These are phyloP conservation scores for Ptilorrhoa leucosticta DNA, from an alignment of 2,113 vertebrate genomes.

Conservation along the genomic window DNA sequence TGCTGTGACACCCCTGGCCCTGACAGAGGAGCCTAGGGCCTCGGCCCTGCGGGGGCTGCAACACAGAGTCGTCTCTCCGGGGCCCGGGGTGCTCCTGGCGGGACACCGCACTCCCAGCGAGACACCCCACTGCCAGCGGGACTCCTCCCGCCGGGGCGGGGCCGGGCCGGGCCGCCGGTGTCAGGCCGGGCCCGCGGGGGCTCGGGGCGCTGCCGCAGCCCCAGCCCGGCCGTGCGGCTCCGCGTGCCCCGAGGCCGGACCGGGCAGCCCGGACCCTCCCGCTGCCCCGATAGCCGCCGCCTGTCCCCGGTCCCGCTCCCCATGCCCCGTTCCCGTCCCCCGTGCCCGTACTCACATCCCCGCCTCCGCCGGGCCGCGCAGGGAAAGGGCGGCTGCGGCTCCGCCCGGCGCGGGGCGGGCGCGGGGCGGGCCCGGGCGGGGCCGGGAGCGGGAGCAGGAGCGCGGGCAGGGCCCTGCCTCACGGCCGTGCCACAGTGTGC, in stretches of 20 bases:
- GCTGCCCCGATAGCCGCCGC: no score
- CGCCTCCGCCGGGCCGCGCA: neutral
- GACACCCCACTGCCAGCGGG: neutral
- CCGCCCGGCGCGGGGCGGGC: neutral
- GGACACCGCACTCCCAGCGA: rapidly evolving
- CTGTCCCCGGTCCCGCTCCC: neutral
- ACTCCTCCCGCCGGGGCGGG: neutral
- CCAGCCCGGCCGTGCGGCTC: neutral
- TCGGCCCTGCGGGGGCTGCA: rapidly evolving
- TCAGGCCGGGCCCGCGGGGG: neutral
- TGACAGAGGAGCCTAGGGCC: rapidly evolving
- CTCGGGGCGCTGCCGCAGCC: no score
- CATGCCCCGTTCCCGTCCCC: neutral
- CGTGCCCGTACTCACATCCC: neutral
- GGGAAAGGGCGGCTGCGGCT: neutral
- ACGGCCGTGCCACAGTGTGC: rapidly evolving
- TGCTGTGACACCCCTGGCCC: rapidly evolving
- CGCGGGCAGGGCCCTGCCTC: neutral
- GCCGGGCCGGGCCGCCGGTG: neutral
- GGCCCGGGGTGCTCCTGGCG: rapidly evolving
- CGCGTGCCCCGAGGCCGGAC: neutral
- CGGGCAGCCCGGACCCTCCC: neutral
- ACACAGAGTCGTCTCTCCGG: rapidly evolving
- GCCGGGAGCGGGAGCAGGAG: neutral
- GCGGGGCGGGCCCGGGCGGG: neutral